phyloP scores from a whole-genome alignment of 2,113 vertebrate species.

The Scomber scombrus region DNA sequence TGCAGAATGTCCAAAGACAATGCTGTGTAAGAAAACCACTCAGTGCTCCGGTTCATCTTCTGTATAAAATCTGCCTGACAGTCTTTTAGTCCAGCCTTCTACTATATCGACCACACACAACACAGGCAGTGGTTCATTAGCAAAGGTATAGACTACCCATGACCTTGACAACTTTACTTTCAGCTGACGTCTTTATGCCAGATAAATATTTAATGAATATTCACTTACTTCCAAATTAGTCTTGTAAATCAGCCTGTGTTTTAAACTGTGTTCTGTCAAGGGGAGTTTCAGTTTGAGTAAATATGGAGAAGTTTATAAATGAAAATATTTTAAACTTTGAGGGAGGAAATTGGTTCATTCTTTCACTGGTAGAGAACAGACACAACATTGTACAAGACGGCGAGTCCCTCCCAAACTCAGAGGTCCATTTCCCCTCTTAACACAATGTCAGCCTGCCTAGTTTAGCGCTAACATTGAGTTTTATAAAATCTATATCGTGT shows the following conservation, averaged over 20 bases:
- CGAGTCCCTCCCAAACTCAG: neutral
- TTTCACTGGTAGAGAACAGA: slow-evolving; percentile 37
- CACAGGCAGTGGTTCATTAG: slow-evolving; percentile 43
- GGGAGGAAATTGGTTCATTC: slow-evolving; percentile 32
- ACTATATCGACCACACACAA: slow-evolving; percentile 19
- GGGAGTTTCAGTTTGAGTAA: neutral
- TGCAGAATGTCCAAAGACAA: neutral
- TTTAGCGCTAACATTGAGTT: neutral
- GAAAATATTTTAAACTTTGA: neutral
- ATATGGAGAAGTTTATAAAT: neutral
- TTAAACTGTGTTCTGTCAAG: neutral
- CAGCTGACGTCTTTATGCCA: slow-evolving; percentile 5
- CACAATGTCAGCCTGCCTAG: neutral
- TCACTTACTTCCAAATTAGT: slow-evolving; percentile 15
- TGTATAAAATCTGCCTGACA: slow-evolving; percentile 5
- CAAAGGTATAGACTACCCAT: slow-evolving; percentile 27
- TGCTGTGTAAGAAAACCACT: neutral
- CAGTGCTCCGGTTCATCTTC: neutral
- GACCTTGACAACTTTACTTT: slow-evolving; percentile 31
- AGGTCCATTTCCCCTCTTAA: neutral
- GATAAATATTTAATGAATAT: slow-evolving; percentile 33
- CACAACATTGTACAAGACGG: slow-evolving; percentile 45
- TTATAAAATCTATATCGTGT: neutral
- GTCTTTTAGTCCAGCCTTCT: slow-evolving; percentile 24
- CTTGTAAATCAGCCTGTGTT: slow-evolving; percentile 1